Conservation (phyloP, 2,797 vertebrate genomes). For the Orestias chungarensis region DNA sequence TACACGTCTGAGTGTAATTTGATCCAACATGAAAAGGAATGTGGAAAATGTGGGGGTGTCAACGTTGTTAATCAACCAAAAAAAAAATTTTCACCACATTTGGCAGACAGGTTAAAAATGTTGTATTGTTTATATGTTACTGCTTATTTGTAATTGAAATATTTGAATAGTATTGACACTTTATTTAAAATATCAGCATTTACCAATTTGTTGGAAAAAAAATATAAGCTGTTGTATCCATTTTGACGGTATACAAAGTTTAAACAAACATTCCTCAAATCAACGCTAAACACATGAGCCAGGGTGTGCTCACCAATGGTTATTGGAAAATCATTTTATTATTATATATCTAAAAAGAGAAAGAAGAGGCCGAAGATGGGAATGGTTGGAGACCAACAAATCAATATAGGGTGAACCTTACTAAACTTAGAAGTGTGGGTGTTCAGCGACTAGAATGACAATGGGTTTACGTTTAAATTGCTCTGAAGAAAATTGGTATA, state of each 20-base stretch:
- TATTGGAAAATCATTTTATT: constrained; percentile 42
- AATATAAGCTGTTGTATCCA: not conserved
- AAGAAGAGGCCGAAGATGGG: not conserved
- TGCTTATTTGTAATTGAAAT: not conserved
- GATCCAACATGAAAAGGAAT: not conserved
- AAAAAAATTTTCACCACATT: not conserved
- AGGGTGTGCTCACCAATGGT: constrained; percentile 17
- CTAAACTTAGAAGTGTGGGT: not conserved
- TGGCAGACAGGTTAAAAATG: not conserved
- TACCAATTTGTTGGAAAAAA: not conserved
- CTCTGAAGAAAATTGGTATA: not conserved
- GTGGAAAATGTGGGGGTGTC: not conserved
- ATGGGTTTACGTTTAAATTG: constrained; percentile 6
- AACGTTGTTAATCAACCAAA: not conserved
- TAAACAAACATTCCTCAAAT: constrained; percentile 16
- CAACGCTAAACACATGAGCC: constrained; percentile 13
- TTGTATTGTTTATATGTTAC: not conserved
- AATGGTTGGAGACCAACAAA: constrained; percentile 12
- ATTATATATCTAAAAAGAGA: constrained; percentile 41
- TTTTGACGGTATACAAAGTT: not conserved
- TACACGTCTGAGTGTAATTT: not conserved
- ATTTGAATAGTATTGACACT: too few relatives aligned
- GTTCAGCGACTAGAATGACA: not conserved
- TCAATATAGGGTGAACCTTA: constrained; percentile 9
- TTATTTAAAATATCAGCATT: not conserved